phyloP scores from a whole-genome alignment of 2,888 invertebrate species.

The Buathra laborator region DNA sequence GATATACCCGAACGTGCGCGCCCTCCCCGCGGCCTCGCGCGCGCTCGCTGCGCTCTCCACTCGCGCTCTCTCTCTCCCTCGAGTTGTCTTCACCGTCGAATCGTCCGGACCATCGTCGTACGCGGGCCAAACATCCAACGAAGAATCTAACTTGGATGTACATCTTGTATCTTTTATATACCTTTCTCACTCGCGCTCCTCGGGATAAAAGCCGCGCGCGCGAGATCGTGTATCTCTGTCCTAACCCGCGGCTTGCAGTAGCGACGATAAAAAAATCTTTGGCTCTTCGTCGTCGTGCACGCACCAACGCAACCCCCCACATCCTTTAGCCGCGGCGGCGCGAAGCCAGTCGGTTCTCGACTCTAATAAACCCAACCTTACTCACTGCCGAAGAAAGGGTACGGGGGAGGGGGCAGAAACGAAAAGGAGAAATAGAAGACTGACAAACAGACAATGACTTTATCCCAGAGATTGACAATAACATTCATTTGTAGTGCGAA shows the following conservation, averaged over 20 bases:
- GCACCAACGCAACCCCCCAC: constrained; percentile 23
- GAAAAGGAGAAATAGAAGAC: no score
- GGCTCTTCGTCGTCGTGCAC: constrained; percentile 4
- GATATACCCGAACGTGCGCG: constrained; percentile 75
- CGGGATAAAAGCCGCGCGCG: not conserved
- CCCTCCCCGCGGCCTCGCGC: constrained; percentile 69
- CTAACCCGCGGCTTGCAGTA: not conserved
- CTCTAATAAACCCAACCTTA: not conserved
- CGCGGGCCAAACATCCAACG: not conserved
- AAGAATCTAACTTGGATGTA: not conserved
- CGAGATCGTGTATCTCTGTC: not conserved
- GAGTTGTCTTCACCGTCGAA: not conserved
- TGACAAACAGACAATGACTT: no score
- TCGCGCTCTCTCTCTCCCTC: not conserved
- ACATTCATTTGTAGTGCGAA: no score
- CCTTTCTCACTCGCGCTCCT: not conserved
- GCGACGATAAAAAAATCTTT: not conserved
- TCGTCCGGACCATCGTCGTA: not conserved
- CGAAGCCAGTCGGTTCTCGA: constrained; percentile 22
- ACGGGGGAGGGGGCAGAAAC: not conserved
- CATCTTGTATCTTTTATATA: not conserved
- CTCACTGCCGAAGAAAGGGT: not conserved
- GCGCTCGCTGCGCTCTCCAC: constrained; percentile 65
- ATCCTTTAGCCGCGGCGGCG: constrained; percentile 23
- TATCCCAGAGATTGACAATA: no score